phyloP scores from a whole-genome alignment of 2,113 vertebrate genomes.

The Machaerirhynchus nigripectus region DNA sequence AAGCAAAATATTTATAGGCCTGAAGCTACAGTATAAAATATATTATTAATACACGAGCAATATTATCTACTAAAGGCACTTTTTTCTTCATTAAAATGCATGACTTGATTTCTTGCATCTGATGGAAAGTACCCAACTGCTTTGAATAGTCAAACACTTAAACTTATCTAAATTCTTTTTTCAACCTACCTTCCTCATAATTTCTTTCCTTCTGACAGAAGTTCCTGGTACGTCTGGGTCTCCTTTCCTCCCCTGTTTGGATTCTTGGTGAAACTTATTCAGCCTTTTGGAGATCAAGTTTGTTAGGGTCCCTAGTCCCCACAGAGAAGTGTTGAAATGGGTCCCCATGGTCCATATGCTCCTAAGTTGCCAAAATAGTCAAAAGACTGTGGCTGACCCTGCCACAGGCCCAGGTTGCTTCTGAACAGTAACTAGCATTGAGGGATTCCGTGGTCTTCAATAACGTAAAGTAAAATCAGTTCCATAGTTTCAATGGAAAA shows the following conservation, averaged over 20 bases:
- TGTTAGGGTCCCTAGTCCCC: rapidly evolving
- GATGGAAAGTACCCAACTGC: not conserved
- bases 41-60: rapidly evolving
- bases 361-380: not conserved
- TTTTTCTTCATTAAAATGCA: not conserved
- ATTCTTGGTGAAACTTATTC: not conserved
- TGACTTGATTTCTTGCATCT: not conserved
- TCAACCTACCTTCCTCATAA: not conserved
- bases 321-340: not conserved
- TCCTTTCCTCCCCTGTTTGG: not conserved
- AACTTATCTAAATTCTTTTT: not conserved
- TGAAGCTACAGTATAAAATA: not conserved
- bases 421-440: not conserved
- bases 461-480: not conserved
- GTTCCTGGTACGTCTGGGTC: not conserved
- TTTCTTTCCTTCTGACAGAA: not conserved
- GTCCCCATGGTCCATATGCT: rapidly evolving
- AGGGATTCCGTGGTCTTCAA: not conserved
- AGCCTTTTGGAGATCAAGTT: not conserved
- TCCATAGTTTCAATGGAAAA: not conserved
- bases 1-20: not conserved
- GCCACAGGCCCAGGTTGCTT: not conserved
- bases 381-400: not conserved
- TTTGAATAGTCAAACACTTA: not conserved
- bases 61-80: not conserved